Base-by-base conservation (phyloP, 2,113 vertebrate species). In the Oceanodroma tethys region DNA sequence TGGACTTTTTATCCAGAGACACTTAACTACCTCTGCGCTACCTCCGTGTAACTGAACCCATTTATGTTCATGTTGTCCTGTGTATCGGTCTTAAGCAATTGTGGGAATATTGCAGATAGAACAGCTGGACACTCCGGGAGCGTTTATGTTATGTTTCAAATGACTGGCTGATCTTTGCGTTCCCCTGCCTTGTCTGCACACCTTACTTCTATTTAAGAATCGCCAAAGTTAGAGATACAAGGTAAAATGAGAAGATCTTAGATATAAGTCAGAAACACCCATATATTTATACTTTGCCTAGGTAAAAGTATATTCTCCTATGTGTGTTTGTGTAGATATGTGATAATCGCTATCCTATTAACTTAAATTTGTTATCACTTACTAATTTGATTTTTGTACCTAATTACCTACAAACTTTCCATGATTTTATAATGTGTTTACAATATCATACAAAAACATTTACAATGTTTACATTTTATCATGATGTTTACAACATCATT, bases 251-350 rank as follows among this genome's bases (percentile, higher is more conserved):
- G 30, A 70, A 59, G 17, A 74, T 13, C 72, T 42, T 14, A 50
- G 73, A 91, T 60, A n/a, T 20, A 3, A 74, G 38, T 42, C 8
- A 9, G 26, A 59, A 60, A 40, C 21, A 43, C 4, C 3, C 23
- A 34, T 4, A 2, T 43, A 10, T n/a, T 92, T 72, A 15, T 11
- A 16, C 36, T 56, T 82, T 75, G 12, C 9, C 42, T 43, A 15
- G 32, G 17, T 73, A 19, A 85, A 68, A 34, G 8, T 42, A 8
- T 50, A 12, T 58, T 88, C 38, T 85, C 27, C 9, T 32, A 9
- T 18, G 21, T 56, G 7, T 62, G 8, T 25, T 76, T 78, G 19
- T 70, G 30, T 53, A 5, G 2, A 53, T 43, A 23, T 0, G 0
- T 68, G 26, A 15, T 56, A 11, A 59, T 63, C 10, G 81, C 27